Evolutionary conservation across 1,140 invertebrate species (phyloP), one percentile per base, ranked within the genome.

Genomic region (Drosophila willistoni): DNA sequence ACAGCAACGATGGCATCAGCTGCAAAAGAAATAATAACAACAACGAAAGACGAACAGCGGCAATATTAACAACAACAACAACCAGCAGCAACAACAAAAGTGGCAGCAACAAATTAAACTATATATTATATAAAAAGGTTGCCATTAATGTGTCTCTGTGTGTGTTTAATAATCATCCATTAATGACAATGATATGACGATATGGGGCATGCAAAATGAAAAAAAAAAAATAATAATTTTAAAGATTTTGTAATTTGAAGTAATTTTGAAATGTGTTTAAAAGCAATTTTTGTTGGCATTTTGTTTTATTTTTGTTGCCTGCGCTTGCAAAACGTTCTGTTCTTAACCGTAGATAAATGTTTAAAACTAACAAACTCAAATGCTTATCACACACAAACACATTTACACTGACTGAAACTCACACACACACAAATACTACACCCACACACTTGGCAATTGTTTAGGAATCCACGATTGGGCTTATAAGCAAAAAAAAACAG

Each of bases 101-200:
- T 62, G 55, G 74, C 82, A 86, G 75, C 82, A 81, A 57, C 77
- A 89, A 89, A 89, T 63, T 89, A 78, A 89, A 90, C 77, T 81
- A 84, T 84, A 89, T 90, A 41, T 79, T 89, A 73, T 83, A 69
- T 69, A 89, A 89, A 89, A 89, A 89, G 84, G 84, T 89, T 87
- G 84, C 83, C 79, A 79, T 69, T 83, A 79, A 6, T 55, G 71
- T 83, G 79, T 71, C 83, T 71, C 83, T 86, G 77, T 83, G 83
- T 84, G 87, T 86, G 83, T 56, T 64, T 41, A 74, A 71, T 62
- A 79, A 76, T 78, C 29, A 29, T 29, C 29, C 6, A 29, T 6
- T 29, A 68, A 61, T 64, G 62, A 86, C 55, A 70, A 67, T 70
- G 7, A 68, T 29, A 29, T 9, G 44, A 51, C 29, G 10, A 51